Conservation (phyloP, 2,888 invertebrate species). For the Drosophila anceps region DNA sequence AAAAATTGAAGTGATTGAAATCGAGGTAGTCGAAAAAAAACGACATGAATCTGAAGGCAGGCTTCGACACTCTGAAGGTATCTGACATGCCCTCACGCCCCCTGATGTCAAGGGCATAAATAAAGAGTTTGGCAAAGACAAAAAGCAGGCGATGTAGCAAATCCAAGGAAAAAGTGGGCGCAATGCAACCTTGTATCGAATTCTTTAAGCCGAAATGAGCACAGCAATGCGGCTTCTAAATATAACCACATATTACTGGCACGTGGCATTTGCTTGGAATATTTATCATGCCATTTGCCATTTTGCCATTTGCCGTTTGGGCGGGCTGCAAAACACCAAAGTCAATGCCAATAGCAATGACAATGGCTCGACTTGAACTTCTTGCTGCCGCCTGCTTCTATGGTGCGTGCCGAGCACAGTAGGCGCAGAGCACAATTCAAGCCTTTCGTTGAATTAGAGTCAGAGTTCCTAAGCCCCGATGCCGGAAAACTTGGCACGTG, state of each 20-base stretch:
- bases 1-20: conserved; percentile 6
- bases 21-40: neutral
- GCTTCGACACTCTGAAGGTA: conserved; percentile 15
- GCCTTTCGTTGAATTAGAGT: conserved; percentile 43
- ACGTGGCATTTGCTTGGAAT: conserved; percentile 51
- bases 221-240: conserved; percentile 37
- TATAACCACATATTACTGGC: conserved; percentile 44
- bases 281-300: conserved; percentile 56
- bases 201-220: conserved; percentile 14
- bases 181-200: conserved; percentile 32
- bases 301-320: conserved; percentile 27
- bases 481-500: conserved; percentile 58
- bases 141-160: conserved; percentile 3
- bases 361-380: conserved; percentile 11
- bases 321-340: conserved; percentile 34
- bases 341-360: conserved; percentile 56
- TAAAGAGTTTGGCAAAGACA: conserved; percentile 18
- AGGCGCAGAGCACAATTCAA: conserved; percentile 35
- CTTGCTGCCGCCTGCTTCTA: neutral
- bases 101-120: conserved; percentile 11
- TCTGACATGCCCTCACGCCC: neutral
- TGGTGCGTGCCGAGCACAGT: conserved; percentile 39
- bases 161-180: conserved; percentile 2
- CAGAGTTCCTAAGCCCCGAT: conserved; percentile 2
- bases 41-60: neutral